phyloP scores from a whole-genome alignment of 2,113 vertebrate species.

The Ammodytes dubius region DNA sequence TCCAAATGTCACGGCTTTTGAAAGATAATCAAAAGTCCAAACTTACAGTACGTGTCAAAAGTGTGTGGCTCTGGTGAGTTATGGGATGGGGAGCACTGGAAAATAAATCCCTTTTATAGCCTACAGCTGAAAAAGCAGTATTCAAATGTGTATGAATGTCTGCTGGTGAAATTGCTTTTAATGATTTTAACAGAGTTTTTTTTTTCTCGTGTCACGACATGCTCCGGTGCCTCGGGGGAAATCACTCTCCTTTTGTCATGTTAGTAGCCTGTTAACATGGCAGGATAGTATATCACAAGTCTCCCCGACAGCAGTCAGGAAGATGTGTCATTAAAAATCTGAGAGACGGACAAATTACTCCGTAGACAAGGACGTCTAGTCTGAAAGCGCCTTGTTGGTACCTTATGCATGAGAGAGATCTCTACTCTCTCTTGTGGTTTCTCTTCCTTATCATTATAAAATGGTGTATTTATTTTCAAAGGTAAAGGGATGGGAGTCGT shows the following conservation, averaged over 20 bases:
- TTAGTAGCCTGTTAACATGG: constrained; percentile 73
- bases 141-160: constrained; percentile 28
- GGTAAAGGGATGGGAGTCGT: constrained; percentile 14
- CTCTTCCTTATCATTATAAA: constrained; percentile 71
- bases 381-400: constrained; percentile 32
- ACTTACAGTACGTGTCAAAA: constrained; percentile 36
- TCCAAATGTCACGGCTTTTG: constrained; percentile 50
- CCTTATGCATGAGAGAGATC: constrained; percentile 32
- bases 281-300: constrained; percentile 69
- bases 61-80: constrained; percentile 27
- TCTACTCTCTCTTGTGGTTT: constrained; percentile 68
- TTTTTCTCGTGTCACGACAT: constrained; percentile 43
- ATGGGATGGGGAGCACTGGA: background rate
- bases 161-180: constrained; percentile 42
- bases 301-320: constrained; percentile 30
- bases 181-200: constrained; percentile 44
- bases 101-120: background rate
- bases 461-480: constrained; percentile 38
- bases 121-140: constrained; percentile 15
- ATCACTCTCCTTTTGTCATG: constrained; percentile 53
- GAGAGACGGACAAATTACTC: constrained; percentile 63
- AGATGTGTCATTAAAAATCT: constrained; percentile 69
- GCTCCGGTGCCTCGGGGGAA: constrained; percentile 21
- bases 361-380: constrained; percentile 55
- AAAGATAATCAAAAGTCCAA: constrained; percentile 50